Evolutionary conservation across 2,797 vertebrate species (phyloP).

Genomic region (Phoeniculus purpureus): DNA sequence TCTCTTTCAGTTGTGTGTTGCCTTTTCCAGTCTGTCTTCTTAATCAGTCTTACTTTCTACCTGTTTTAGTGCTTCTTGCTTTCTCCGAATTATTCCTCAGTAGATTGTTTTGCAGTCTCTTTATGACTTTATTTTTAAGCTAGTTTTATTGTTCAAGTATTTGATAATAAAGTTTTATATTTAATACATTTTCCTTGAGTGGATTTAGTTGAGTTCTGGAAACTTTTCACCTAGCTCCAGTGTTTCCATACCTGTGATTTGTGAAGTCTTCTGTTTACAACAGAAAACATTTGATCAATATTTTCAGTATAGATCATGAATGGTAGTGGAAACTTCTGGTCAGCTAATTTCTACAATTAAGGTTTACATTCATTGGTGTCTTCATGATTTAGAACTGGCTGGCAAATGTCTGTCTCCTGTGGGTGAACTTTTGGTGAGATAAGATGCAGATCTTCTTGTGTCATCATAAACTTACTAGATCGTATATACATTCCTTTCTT

Average conservation of each 20-base stretch:
- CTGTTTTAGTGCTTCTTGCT: neutral
- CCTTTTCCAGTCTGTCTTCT: neutral
- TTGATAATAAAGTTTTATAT: conserved; percentile 22
- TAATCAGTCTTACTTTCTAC: neutral
- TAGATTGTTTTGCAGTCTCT: neutral
- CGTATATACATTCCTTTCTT: conserved; percentile 5
- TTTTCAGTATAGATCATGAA: conserved; percentile 11
- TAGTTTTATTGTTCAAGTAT: neutral
- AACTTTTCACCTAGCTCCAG: neutral
- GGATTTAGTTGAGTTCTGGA: neutral
- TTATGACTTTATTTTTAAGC: neutral
- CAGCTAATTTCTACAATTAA: conserved; percentile 31
- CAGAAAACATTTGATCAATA: neutral
- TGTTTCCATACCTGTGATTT: neutral
- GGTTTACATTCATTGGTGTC: conserved; percentile 5
- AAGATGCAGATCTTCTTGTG: conserved; percentile 63
- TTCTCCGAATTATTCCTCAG: neutral
- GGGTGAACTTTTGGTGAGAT: conserved; percentile 52
- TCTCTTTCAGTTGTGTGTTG: neutral
- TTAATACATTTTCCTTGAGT: neutral
- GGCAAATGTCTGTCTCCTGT: conserved; percentile 49
- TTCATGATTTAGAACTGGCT: conserved; percentile 52
- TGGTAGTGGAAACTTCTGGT: conserved; percentile 29
- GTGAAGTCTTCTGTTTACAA: neutral
- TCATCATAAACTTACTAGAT: conserved; percentile 42